Conservation (phyloP, 2,113 vertebrate genomes). For the Hippocampus barbouri region DNA sequence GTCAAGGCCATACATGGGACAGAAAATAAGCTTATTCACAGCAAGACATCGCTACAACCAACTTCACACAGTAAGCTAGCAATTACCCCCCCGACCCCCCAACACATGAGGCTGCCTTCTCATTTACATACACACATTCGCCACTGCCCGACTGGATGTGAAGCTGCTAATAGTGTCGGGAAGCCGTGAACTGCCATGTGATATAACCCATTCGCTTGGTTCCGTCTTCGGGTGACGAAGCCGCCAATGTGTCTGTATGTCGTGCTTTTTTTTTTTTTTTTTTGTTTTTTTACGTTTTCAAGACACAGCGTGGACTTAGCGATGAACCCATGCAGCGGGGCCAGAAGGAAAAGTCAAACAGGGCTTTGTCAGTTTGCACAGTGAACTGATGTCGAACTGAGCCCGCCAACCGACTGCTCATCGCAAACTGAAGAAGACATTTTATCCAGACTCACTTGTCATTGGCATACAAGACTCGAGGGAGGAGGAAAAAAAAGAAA, state of each 20-base stretch:
- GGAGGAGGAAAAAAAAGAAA: constrained; percentile 21
- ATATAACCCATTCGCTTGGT: constrained; percentile 45
- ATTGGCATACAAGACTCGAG: constrained; percentile 13
- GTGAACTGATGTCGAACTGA: constrained; percentile 42
- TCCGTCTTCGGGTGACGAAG: constrained; percentile 56
- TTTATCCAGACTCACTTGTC: constrained; percentile 25
- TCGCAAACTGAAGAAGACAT: constrained; percentile 23
- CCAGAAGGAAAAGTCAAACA: constrained; percentile 48
- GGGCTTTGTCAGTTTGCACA: constrained; percentile 49
- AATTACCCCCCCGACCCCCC: background rate
- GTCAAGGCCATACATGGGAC: constrained; percentile 27
- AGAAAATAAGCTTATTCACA: background rate
- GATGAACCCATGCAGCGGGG: constrained; percentile 44
- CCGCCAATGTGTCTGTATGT: constrained; percentile 69
- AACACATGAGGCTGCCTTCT: background rate
- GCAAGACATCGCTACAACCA: background rate
- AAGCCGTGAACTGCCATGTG: constrained; percentile 39
- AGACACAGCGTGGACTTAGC: constrained; percentile 63
- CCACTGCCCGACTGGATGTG: constrained; percentile 50
- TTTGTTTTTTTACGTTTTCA: constrained; percentile 61
- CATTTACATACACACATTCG: constrained; percentile 6
- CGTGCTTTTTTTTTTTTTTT: constrained; percentile 63
- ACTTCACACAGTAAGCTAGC: background rate
- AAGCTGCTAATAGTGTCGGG: constrained; percentile 57
- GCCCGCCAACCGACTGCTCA: constrained; percentile 11